Evolutionary conservation across 2,888 invertebrate species (phyloP).

Genomic region (Drosophila niveifrons): DNA sequence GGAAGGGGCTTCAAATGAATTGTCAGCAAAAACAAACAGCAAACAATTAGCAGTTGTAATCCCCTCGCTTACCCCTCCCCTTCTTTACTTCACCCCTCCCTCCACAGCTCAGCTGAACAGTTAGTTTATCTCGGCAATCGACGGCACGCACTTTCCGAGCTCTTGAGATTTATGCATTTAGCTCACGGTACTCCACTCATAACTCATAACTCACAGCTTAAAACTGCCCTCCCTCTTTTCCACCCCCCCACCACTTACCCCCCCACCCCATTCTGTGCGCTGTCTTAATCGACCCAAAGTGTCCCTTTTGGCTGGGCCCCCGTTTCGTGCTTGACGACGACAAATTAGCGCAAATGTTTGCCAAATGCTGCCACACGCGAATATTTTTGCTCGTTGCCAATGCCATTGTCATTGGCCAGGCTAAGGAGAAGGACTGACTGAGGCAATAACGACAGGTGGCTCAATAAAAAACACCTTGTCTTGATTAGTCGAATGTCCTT

Average conservation of each 20-base stretch:
- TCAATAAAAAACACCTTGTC: conserved; percentile 63
- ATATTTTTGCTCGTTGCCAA: conserved; percentile 16
- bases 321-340: conserved; percentile 61
- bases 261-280: not conserved
- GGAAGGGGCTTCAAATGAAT: conserved; percentile 51
- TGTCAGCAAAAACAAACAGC: conserved; percentile 68
- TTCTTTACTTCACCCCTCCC: not conserved
- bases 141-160: conserved; percentile 60
- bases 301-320: not conserved
- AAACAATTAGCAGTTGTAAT: conserved; percentile 64
- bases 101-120: conserved; percentile 17
- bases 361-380: conserved; percentile 50
- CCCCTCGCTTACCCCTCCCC: conserved; percentile 1
- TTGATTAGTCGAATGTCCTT: conserved; percentile 38
- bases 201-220: conserved; percentile 34
- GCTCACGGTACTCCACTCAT: conserved; percentile 58
- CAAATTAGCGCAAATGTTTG: conserved; percentile 63
- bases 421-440: not conserved
- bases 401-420: conserved; percentile 6
- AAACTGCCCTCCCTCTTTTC: conserved; percentile 16
- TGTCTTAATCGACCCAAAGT: conserved; percentile 9
- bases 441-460: conserved; percentile 47
- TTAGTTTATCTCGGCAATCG: conserved; percentile 57
- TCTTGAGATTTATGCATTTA: conserved; percentile 59
- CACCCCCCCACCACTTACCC: not conserved